phyloP scores from a whole-genome alignment of 1,140 invertebrate species.

The Bombus affinis region DNA sequence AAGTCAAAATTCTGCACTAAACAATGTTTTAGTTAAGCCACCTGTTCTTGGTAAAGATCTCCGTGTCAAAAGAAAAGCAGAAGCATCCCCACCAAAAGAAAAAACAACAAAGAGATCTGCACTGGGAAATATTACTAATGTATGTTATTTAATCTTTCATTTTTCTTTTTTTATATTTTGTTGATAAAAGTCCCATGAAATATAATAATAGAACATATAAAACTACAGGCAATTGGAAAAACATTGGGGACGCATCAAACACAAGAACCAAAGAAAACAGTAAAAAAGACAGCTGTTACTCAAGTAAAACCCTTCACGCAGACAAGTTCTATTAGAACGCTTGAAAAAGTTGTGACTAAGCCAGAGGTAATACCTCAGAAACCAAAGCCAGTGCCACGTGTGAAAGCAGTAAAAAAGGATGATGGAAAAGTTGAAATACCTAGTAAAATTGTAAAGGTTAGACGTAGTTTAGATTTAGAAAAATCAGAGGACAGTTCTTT shows the following conservation, averaged over 20 bases:
- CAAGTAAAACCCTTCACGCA: slow-evolving; percentile 55
- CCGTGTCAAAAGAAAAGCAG: slow-evolving; percentile 82
- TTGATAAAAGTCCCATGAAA: not conserved
- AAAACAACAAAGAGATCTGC: slow-evolving; percentile 86
- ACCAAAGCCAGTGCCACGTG: slow-evolving; percentile 63
- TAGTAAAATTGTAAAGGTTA: slow-evolving; percentile 66
- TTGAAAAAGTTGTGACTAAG: slow-evolving; percentile 59
- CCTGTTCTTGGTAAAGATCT: slow-evolving; percentile 73
- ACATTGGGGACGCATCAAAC: slow-evolving; percentile 68
- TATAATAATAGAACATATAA: not conserved
- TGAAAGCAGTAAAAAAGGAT: slow-evolving; percentile 70
- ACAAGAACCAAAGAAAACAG: slow-evolving; percentile 71
- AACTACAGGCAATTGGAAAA: slow-evolving; percentile 76
- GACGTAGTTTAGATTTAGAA: slow-evolving; percentile 81
- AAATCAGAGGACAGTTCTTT: slow-evolving; percentile 86
- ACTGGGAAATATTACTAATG: slow-evolving; percentile 91
- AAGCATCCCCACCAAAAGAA: slow-evolving; percentile 80
- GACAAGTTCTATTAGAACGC: slow-evolving; percentile 46
- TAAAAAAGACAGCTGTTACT: slow-evolving; percentile 63
- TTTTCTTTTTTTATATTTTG: not conserved
- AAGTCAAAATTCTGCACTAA: slow-evolving; percentile 74
- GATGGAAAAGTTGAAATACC: slow-evolving; percentile 67
- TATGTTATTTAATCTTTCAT: slow-evolving; percentile 67
- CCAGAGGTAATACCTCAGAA: slow-evolving; percentile 60
- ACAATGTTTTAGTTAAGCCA: slow-evolving; percentile 60